Conservation (phyloP, 2,113 vertebrate genomes). For the Toxotes jaculatrix region DNA sequence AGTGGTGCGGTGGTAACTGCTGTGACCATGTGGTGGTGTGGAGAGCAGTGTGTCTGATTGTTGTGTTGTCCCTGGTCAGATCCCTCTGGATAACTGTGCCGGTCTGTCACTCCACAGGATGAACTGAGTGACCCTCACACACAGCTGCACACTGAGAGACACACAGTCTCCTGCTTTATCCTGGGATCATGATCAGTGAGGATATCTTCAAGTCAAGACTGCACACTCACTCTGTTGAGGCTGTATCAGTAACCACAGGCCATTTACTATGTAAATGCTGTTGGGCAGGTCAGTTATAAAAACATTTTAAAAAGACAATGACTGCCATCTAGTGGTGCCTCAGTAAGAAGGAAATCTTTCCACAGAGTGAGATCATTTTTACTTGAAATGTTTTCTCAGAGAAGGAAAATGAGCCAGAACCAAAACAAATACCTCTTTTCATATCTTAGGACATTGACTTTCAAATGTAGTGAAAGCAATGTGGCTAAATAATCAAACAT, state of each 20-base stretch:
- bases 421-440: not conserved
- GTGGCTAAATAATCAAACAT: not conserved
- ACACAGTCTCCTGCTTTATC: slow-evolving; percentile 34
- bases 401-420: no score
- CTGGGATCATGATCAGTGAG: slow-evolving; percentile 37
- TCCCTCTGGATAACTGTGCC: slow-evolving; percentile 4
- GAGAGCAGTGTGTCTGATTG: slow-evolving; percentile 3
- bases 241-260: not conserved
- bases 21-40: not conserved
- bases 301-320: not conserved
- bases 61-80: not conserved
- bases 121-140: slow-evolving; percentile 43
- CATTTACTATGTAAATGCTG: not conserved
- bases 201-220: slow-evolving; percentile 16
- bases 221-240: not conserved
- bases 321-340: slow-evolving; percentile 66
- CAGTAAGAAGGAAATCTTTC: not conserved
- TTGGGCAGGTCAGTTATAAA: not conserved
- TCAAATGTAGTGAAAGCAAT: not conserved
- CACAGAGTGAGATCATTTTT: not conserved
- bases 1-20: not conserved
- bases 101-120: slow-evolving; percentile 25
- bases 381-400: not conserved
- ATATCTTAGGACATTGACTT: not conserved
- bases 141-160: slow-evolving; percentile 45